phyloP scores from a whole-genome alignment of 2,888 invertebrate genomes.

The Norana najaformis region DNA sequence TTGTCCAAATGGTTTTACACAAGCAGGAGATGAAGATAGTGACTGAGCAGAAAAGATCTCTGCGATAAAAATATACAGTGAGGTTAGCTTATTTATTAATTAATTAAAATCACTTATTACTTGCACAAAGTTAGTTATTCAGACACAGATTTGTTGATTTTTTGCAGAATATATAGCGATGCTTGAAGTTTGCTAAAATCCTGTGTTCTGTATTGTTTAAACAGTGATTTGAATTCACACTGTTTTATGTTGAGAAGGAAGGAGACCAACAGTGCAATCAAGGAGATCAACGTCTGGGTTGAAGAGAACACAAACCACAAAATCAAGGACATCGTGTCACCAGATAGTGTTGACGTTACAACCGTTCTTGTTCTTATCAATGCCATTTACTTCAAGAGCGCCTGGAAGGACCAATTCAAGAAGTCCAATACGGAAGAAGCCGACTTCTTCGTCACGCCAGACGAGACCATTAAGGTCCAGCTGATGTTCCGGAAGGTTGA shows the following conservation, averaged over 20 bases:
- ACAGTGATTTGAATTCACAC: too few species aligned
- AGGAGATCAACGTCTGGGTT: constrained; percentile 78
- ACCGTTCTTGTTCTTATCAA: constrained; percentile 59
- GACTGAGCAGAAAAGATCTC: not conserved
- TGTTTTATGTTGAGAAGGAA: not conserved
- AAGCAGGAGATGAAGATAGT: not conserved
- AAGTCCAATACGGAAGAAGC: constrained; percentile 68
- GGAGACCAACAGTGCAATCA: not conserved
- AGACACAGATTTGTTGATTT: not conserved
- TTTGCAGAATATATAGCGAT: too few species aligned
- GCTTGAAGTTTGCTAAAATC: too few species aligned
- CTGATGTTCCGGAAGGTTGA: not conserved
- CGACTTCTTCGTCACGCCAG: constrained; percentile 66
- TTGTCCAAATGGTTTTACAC: too few species aligned
- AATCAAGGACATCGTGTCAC: constrained; percentile 75
- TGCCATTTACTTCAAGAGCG: constrained; percentile 60
- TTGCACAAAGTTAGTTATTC: not conserved
- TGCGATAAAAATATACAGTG: not conserved
- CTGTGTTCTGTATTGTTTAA: too few species aligned
- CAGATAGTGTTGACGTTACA: constrained; percentile 58
- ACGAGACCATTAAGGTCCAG: not conserved
- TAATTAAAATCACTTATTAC: too few species aligned
- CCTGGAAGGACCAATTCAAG: constrained; percentile 66
- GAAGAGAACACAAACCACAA: constrained; percentile 77
- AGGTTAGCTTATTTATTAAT: not conserved